Evolutionary conservation across 2,888 invertebrate species (phyloP), one percentile per base, ranked within the genome.

Genomic region (Melieria picta): DNA sequence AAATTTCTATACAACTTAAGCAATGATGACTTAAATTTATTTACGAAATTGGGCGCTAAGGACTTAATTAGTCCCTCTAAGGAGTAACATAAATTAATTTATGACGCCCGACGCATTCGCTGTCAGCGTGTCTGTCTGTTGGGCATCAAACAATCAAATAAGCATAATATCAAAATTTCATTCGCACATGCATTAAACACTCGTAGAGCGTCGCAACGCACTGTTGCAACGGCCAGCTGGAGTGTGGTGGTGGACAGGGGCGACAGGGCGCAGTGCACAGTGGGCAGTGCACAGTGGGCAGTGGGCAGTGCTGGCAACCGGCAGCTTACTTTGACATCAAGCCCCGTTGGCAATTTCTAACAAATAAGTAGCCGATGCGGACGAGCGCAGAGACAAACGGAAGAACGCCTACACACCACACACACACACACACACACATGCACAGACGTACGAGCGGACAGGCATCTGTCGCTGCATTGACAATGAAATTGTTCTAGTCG

Each of bases 281-380:
- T 11, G 13, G 9, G 13, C 11, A 65, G 13, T 45, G 45, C 45
- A 10, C 10, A 46, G 16, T 10, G 11, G 16, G 48, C 48, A 65
- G 65, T 46, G 46, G 30, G 46, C 52, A 60, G 55, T 66, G 61
- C 52, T 67, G 50, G 58, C 60, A 67, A 58, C 46, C 62, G 10
- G 52, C 57, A 69, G 56, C 69, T 60, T 69, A 74, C 77, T 72
- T 74, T 75, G 76, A 76, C 76, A 74, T 72, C 64, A 69, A 66
- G 61, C 45, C 50, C 77, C 65, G 48, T 30, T 64, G 74, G 73
- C 72, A 50, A 70, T 72, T 77, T 77, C 77, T 75, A 75, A 76
- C 77, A 77, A 69, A 63, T 57, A 62, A 63, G 16, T 4, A 56
- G 4, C 4, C 4, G 6, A 30, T 58, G 11, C 60, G 13, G 11